Evolutionary conservation across 2,888 invertebrate genomes (phyloP).

Genomic region (Perdita meconis): DNA sequence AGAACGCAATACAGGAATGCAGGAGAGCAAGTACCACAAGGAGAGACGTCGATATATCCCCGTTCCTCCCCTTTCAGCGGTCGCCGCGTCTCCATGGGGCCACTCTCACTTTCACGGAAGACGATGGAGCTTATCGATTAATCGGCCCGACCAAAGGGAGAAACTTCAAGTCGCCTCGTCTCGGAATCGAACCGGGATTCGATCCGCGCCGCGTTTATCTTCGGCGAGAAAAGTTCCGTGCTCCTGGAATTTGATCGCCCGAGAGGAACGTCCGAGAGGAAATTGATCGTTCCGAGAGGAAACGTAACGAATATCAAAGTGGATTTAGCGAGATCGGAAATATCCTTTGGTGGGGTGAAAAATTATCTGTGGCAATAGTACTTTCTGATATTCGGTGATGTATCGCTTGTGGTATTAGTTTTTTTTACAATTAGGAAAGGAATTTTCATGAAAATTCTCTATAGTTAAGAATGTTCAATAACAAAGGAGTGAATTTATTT

Average conservation of each 20-base stretch:
- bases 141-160: conserved; percentile 49
- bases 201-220: conserved; percentile 51
- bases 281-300: conserved; percentile 46
- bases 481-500: no score
- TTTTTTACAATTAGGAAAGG: no score
- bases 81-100: conserved; percentile 63
- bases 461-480: no score
- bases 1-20: conserved; percentile 49
- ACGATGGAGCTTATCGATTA: conserved; percentile 67
- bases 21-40: conserved; percentile 42
- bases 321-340: not conserved
- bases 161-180: conserved; percentile 31
- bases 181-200: conserved; percentile 36
- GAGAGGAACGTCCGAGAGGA: conserved; percentile 25
- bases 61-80: conserved; percentile 46
- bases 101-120: conserved; percentile 66
- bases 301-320: conserved; percentile 26
- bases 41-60: conserved; percentile 59
- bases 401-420: no score
- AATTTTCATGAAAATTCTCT: no score
- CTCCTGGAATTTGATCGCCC: conserved; percentile 25
- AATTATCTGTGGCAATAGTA: not conserved
- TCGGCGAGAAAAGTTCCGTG: conserved; percentile 15
- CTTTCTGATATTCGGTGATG: not conserved
- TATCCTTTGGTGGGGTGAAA: not conserved